Conservation (phyloP, 2,113 vertebrate species). For the Sceloporus undulatus region DNA sequence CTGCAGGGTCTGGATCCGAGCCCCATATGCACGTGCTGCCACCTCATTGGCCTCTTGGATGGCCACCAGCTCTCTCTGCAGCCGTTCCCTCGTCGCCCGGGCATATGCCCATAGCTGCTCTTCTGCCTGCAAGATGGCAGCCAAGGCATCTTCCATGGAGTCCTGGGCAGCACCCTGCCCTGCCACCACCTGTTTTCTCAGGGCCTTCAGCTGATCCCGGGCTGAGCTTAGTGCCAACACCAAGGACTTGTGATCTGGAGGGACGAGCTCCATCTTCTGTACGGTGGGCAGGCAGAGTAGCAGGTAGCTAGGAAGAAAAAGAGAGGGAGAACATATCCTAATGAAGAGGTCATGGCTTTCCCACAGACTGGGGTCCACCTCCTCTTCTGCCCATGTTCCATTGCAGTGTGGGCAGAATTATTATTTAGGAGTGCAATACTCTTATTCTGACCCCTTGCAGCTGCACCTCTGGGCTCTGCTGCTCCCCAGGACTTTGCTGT, state of each 20-base stretch:
- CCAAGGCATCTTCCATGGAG: slow-evolving; percentile 76
- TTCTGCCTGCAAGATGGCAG: slow-evolving; percentile 77
- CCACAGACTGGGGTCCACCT: too few species aligned
- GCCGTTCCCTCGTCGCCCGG: slow-evolving; percentile 78
- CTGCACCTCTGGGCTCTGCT: too few species aligned
- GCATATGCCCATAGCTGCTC: slow-evolving; percentile 77
- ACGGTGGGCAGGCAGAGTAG: background rate
- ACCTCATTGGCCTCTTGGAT: slow-evolving; percentile 75
- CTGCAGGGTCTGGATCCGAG: slow-evolving; percentile 73
- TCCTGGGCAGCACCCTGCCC: slow-evolving; percentile 67
- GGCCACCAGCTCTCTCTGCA: slow-evolving; percentile 75
- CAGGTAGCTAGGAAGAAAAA: too few species aligned
- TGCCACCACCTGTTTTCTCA: slow-evolving; percentile 63
- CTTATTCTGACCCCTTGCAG: too few species aligned
- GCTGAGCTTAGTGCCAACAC: slow-evolving; percentile 70
- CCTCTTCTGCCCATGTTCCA: too few species aligned
- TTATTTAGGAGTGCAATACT: too few species aligned
- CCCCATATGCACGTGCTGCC: slow-evolving; percentile 70
- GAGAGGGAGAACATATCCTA: background rate
- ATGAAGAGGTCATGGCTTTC: too few species aligned
- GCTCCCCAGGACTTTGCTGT: too few species aligned
- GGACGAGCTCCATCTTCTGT: background rate
- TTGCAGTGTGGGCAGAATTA: too few species aligned
- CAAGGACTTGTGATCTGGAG: background rate
- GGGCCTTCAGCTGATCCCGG: slow-evolving; percentile 67